These are phyloP conservation scores for Gnathonemus echidnorhynchus DNA, from an alignment of 2,113 vertebrate species.

Conservation along the genomic window DNA sequence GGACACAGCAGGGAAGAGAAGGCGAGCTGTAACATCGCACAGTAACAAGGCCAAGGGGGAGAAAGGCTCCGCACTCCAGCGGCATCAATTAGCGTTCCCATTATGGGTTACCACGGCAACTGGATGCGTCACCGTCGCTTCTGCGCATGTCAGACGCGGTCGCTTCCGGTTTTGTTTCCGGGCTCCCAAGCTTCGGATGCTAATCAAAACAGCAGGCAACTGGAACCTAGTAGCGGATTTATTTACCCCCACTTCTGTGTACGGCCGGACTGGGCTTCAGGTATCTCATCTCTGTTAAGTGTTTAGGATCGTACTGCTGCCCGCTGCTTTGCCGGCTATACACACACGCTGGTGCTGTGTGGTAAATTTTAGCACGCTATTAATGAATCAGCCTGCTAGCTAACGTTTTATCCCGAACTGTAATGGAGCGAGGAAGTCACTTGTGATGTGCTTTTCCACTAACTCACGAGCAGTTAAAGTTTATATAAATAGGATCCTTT, in stretches of 20 bases:
- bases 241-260: not conserved
- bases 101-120: not conserved
- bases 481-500: not conserved
- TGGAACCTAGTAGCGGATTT: not conserved
- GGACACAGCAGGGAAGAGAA: not conserved
- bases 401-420: not conserved
- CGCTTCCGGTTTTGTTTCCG: not conserved
- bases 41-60: not conserved
- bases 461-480: not conserved
- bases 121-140: not conserved
- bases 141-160: not conserved
- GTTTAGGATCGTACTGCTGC: not conserved
- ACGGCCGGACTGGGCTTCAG: not conserved
- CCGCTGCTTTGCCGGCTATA: not conserved
- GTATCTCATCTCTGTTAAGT: not conserved
- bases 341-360: not conserved
- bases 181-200: not conserved
- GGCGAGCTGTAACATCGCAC: not conserved
- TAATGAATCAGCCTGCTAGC: not conserved
- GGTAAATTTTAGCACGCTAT: not conserved
- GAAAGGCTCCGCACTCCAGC: not conserved
- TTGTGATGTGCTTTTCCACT: not conserved
- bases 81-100: not conserved
- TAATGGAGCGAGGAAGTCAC: not conserved
- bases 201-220: too few species aligned